Conservation (phyloP, 2,113 vertebrate species). For the Pyrgilauda ruficollis region DNA sequence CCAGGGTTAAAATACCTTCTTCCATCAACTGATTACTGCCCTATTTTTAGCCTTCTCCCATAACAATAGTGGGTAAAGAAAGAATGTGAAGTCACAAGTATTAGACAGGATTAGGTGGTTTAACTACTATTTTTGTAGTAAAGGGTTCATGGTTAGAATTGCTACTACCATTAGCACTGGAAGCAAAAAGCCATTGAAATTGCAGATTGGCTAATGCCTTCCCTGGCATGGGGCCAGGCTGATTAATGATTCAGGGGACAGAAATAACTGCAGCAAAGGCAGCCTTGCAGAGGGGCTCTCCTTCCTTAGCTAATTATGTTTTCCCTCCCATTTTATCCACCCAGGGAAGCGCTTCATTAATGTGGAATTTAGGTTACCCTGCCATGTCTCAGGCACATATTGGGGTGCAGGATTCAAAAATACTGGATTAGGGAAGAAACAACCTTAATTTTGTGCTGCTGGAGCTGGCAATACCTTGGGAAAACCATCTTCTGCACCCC, state of each 20-base stretch:
- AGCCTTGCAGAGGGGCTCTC: not conserved
- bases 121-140: conserved; percentile 50
- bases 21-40: not conserved
- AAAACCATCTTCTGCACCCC: not conserved
- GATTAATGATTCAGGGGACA: conserved; percentile 37
- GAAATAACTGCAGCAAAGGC: conserved; percentile 37
- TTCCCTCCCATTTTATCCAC: conserved; percentile 20
- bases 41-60: conserved; percentile 40
- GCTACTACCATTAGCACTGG: conserved; percentile 28
- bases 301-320: conserved; percentile 16
- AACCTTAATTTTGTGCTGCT: not conserved
- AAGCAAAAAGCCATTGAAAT: conserved; percentile 44
- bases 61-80: conserved; percentile 21
- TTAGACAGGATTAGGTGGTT: conserved; percentile 58
- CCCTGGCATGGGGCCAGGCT: conserved; percentile 3
- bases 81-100: conserved; percentile 50
- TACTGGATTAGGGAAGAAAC: not conserved
- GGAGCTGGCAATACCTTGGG: not conserved
- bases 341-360: not conserved
- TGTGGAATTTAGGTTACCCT: not conserved
- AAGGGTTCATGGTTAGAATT: conserved; percentile 35
- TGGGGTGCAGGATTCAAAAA: not conserved
- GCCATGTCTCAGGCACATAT: not conserved
- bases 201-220: conserved; percentile 36
- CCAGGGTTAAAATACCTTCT: not conserved